Conservation (phyloP, 1,140 invertebrate genomes). For the Spodoptera litura region DNA sequence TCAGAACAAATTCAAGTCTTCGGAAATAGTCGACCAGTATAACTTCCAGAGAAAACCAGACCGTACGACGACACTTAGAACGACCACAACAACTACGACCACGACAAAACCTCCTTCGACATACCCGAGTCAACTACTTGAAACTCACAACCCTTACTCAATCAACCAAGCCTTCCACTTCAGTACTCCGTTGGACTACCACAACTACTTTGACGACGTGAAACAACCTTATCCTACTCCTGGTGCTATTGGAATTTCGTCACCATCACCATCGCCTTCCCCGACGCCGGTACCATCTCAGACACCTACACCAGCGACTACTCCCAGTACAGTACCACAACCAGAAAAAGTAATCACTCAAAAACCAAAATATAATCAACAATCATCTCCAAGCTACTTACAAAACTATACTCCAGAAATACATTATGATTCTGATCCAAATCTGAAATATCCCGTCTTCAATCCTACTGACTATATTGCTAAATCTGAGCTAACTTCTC, state of each 20-base stretch:
- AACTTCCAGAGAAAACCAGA: conserved; percentile 51
- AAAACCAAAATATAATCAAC: conserved; percentile 57
- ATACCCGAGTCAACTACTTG: conserved; percentile 72
- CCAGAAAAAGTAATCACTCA: conserved; percentile 57
- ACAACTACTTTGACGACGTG: conserved; percentile 77
- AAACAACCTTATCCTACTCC: conserved; percentile 69
- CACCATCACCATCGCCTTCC: conserved; percentile 46
- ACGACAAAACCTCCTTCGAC: conserved; percentile 69
- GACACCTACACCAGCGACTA: conserved; percentile 45
- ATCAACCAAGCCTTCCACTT: conserved; percentile 84
- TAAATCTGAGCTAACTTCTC: conserved; percentile 52
- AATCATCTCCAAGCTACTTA: conserved; percentile 65
- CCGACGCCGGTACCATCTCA: conserved; percentile 43
- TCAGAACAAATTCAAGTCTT: conserved; percentile 55
- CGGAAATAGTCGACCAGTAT: conserved; percentile 52
- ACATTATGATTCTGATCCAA: conserved; percentile 71
- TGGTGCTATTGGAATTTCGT: conserved; percentile 42
- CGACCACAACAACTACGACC: conserved; percentile 64
- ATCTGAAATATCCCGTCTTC: conserved; percentile 64
- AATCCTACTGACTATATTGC: conserved; percentile 67
- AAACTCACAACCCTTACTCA: conserved; percentile 83
- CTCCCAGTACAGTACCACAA: conserved; percentile 52
- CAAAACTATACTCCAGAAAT: conserved; percentile 77
- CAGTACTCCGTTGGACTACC: conserved; percentile 80
- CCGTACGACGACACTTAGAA: conserved; percentile 53